Percentiles rank a stretch among this genome's conserved stretches.
Conservation (phyloP, 2,797 vertebrate genomes). For the Rhincodon typus region DNA sequence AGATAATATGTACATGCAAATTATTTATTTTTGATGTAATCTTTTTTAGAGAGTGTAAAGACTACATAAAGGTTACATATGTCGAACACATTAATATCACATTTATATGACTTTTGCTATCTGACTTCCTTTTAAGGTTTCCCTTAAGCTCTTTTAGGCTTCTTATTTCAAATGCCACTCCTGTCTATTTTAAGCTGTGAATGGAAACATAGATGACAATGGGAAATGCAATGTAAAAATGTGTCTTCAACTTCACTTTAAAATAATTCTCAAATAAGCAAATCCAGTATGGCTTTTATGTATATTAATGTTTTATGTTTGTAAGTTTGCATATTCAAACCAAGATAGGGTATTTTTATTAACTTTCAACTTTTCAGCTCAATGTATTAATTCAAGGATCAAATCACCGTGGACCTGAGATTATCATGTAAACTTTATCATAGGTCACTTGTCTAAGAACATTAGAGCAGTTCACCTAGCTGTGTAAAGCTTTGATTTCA, state of each 20-base stretch:
- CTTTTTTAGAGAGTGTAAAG: not conserved
- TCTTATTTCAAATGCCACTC: conserved; percentile 23
- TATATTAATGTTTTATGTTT: not conserved
- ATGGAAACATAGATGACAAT: not conserved
- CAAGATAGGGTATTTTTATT: no score
- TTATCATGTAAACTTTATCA: not conserved
- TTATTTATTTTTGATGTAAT: conserved; percentile 11
- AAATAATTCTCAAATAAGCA: not conserved
- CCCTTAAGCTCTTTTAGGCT: not conserved
- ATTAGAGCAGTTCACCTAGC: not conserved
- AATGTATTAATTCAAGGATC: not conserved
- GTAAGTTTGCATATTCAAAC: not conserved
- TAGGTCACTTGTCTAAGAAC: not conserved
- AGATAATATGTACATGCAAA: not conserved
- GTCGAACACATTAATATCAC: conserved; percentile 26
- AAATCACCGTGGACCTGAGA: not conserved
- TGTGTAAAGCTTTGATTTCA: not conserved
- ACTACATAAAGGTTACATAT: conserved; percentile 32
- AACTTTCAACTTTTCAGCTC: not conserved
- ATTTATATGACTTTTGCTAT: conserved; percentile 8
- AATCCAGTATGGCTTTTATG: not conserved
- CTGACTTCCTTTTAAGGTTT: conserved; percentile 13
- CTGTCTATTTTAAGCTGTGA: not conserved
- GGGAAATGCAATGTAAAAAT: not conserved
- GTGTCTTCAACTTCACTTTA: not conserved